phyloP scores from a whole-genome alignment of 1,140 invertebrate species.

The Leptonema lineaticorne region DNA sequence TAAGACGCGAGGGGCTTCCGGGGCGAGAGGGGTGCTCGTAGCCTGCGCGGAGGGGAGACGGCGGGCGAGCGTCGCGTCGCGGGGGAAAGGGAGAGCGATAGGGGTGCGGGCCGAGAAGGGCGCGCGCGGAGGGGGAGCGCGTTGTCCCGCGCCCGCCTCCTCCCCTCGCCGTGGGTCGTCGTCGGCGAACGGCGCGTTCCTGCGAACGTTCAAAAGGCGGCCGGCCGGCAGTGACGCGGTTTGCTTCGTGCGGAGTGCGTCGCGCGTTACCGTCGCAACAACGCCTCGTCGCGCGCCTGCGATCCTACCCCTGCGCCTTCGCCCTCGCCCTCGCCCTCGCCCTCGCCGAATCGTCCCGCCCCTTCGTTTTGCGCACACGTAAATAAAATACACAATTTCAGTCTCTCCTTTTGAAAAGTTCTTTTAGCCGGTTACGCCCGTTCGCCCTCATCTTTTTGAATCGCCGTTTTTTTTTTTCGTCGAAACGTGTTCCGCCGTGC shows the following conservation, averaged over 20 bases:
- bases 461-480: not conserved
- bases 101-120: not conserved
- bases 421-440: not conserved
- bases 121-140: not conserved
- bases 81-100: not conserved
- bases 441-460: not conserved
- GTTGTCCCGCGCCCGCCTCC: not conserved
- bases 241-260: no score
- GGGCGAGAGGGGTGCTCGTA: not conserved
- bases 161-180: no score
- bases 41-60: not conserved
- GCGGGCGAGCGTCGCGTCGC: not conserved
- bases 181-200: not conserved
- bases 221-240: slow-evolving; percentile 1
- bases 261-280: not conserved
- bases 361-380: no score
- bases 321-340: not conserved
- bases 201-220: slow-evolving; percentile 11
- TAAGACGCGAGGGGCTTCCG: not conserved
- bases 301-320: not conserved
- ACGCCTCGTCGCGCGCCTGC: not conserved
- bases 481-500: no score
- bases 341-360: not conserved
- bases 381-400: no score
- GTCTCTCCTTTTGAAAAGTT: not conserved